A percentile compares a stretch with the other conserved stretches of the same genome.
These are phyloP conservation scores for Drymodes brunneopygia DNA, from an alignment of 2,113 vertebrate genomes.

Conservation along the genomic window DNA sequence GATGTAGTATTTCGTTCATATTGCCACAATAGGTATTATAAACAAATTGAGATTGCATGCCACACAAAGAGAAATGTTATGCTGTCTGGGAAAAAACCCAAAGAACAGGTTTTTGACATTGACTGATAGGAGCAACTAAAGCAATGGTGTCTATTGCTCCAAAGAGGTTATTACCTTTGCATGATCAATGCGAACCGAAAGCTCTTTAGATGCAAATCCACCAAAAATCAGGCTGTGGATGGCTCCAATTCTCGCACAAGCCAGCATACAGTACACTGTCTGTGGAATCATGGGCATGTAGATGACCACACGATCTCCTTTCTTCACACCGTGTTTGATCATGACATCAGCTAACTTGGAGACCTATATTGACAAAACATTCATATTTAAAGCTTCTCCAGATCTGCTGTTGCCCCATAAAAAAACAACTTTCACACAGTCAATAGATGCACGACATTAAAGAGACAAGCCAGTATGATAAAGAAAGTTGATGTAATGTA, in stretches of 20 bases:
- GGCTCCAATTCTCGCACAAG: slow-evolving; percentile 92
- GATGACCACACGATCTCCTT: slow-evolving; percentile 91
- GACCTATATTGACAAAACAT: slow-evolving; percentile 75
- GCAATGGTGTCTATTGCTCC: neutral
- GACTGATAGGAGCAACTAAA: neutral
- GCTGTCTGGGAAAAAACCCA: neutral
- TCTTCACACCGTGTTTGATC: slow-evolving; percentile 82
- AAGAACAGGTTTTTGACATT: neutral
- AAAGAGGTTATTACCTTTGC: slow-evolving; percentile 79
- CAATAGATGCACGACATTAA: neutral
- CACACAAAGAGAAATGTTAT: neutral
- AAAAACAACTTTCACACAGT: neutral
- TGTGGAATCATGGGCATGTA: slow-evolving; percentile 99
- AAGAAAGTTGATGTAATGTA: neutral
- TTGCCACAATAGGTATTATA: neutral
- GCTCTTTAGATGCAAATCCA: slow-evolving; percentile 93
- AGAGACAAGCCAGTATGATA: neutral
- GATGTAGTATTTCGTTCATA: neutral
- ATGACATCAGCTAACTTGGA: slow-evolving; percentile 89
- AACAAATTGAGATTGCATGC: neutral
- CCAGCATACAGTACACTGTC: slow-evolving; percentile 92
- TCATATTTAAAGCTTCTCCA: neutral
- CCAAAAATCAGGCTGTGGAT: slow-evolving; percentile 97
- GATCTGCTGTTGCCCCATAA: neutral
- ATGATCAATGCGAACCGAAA: slow-evolving; percentile 89